Percentiles rank a stretch among this genome's conserved stretches.
Conservation (phyloP, 2,888 invertebrate genomes). For the Trissolcus brochymenae region DNA sequence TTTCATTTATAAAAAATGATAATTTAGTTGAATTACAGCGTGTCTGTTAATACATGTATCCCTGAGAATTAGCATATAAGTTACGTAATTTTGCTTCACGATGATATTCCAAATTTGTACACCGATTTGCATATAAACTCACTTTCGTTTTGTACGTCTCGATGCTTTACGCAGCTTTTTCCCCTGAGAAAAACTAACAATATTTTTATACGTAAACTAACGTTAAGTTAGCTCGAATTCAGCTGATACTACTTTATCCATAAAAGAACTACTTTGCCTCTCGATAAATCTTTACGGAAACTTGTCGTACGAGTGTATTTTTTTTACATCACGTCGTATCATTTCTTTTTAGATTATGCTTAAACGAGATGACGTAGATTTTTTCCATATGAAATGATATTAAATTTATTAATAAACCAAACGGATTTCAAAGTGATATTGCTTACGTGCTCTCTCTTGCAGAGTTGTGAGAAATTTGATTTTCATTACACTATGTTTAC, state of each 20-base stretch:
- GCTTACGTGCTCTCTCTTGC: background rate
- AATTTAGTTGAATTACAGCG: slow-evolving; percentile 27
- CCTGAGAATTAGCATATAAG: slow-evolving; percentile 34
- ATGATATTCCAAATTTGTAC: slow-evolving; percentile 39
- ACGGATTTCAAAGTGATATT: slow-evolving; percentile 15
- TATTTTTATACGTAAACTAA: slow-evolving; percentile 40
- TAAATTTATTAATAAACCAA: slow-evolving; percentile 15
- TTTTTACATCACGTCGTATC: background rate
- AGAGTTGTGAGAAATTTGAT: slow-evolving; percentile 21
- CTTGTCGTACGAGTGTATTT: background rate
- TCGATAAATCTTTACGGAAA: background rate
- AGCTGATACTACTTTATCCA: slow-evolving; percentile 19
- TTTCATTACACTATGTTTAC: slow-evolving; percentile 27
- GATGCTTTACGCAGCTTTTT: slow-evolving; percentile 10
- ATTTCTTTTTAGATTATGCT: slow-evolving; percentile 6
- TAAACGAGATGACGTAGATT: slow-evolving; percentile 3
- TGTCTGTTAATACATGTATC: slow-evolving; percentile 13
- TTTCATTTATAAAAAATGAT: slow-evolving; percentile 43
- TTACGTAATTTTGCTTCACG: slow-evolving; percentile 37
- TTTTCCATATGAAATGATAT: background rate
- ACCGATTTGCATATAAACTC: slow-evolving; percentile 47
- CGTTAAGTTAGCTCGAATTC: slow-evolving; percentile 20
- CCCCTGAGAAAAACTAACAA: slow-evolving; percentile 30
- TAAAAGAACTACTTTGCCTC: slow-evolving; percentile 15
- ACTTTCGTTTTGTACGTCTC: slow-evolving; percentile 31